A percentile compares a stretch with the other conserved stretches of the same genome.
phyloP scores from a whole-genome alignment of 2,888 invertebrate species.

The Zygaena filipendulae region DNA sequence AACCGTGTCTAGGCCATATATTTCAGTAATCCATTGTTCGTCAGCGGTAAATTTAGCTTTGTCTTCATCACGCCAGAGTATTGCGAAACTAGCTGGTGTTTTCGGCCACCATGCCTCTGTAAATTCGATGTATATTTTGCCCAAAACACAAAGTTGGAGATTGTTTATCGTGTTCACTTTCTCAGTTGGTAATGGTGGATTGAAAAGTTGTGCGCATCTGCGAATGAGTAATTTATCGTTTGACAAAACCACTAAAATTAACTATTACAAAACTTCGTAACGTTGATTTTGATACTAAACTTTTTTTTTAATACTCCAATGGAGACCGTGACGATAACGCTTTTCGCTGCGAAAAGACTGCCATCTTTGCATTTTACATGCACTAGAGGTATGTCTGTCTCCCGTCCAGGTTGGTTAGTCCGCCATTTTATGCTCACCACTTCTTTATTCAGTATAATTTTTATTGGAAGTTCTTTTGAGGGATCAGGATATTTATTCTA shows the following conservation, averaged over 20 bases:
- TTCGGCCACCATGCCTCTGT: constrained; percentile 73
- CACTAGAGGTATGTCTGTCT: constrained; percentile 41
- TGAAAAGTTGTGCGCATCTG: constrained; percentile 65
- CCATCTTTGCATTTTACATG: constrained; percentile 68
- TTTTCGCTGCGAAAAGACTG: constrained; percentile 64
- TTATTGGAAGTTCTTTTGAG: constrained; percentile 40
- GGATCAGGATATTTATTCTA: constrained; percentile 63
- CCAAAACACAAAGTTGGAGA: constrained; percentile 72
- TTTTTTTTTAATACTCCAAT: constrained; percentile 74
- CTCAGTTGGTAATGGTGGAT: constrained; percentile 61
- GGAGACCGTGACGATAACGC: constrained; percentile 75
- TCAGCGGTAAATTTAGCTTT: constrained; percentile 47
- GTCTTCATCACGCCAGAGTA: constrained; percentile 69
- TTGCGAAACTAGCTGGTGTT: constrained; percentile 48
- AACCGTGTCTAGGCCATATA: constrained; percentile 71
- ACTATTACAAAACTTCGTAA: too few relatives aligned
- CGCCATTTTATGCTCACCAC: constrained; percentile 63
- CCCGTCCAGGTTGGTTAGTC: constrained; percentile 25
- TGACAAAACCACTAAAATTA: too few relatives aligned
- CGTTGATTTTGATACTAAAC: too few relatives aligned
- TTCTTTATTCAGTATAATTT: constrained; percentile 63
- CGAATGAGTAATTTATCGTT: too few relatives aligned
- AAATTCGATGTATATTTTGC: constrained; percentile 79
- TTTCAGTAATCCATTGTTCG: constrained; percentile 70
- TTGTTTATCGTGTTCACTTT: constrained; percentile 70